A percentile compares a stretch with the other conserved stretches of the same genome.
Evolutionary conservation across 2,797 vertebrate genomes (phyloP).

Genomic region (Chanos chanos): DNA sequence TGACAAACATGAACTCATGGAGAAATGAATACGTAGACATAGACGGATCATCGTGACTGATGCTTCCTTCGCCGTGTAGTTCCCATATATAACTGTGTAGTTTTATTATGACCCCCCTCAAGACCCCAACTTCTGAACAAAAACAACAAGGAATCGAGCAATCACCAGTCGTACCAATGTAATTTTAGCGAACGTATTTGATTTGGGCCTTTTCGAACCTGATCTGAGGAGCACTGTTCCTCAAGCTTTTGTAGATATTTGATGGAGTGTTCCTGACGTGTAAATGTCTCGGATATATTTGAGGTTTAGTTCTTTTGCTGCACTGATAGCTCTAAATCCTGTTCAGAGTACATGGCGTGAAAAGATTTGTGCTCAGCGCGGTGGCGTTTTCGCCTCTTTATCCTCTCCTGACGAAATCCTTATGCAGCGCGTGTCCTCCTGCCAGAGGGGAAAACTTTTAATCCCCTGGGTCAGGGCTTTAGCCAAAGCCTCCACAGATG

Average conservation of each 20-base stretch:
- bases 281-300: neutral
- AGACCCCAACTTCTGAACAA: no score
- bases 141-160: no score
- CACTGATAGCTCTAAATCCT: constrained; percentile 5
- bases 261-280: neutral
- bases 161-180: neutral
- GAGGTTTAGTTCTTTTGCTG: constrained; percentile 1
- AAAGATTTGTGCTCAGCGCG: neutral
- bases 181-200: no score
- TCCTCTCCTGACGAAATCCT: constrained; percentile 2
- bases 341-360: neutral
- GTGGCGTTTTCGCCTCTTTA: neutral
- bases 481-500: neutral
- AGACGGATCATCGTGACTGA: no score
- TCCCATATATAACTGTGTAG: no score
- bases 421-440: neutral
- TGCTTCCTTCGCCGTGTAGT: no score
- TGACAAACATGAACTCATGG: no score
- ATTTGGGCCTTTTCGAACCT: no score
- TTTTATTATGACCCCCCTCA: no score
- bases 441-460: constrained; percentile 6
- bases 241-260: neutral
- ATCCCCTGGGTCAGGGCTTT: neutral
- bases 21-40: no score
- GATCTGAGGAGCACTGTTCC: no score